A percentile compares a stretch with the other conserved stretches of the same genome.
Evolutionary conservation across 2,113 vertebrate species (phyloP).

Genomic region (Dasyurus viverrinus): DNA sequence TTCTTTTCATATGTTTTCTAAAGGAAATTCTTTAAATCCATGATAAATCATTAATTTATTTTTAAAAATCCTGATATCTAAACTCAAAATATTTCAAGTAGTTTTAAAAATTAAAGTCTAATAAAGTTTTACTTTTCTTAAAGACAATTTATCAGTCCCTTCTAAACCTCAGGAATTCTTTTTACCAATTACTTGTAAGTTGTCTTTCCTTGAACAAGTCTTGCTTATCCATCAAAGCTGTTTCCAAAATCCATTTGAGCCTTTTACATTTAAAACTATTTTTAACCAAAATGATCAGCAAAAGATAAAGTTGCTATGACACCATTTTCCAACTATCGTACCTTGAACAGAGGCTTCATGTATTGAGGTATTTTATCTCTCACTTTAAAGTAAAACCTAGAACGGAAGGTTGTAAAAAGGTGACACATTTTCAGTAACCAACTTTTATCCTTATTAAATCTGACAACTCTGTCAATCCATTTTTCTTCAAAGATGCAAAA

Average conservation of each 20-base stretch:
- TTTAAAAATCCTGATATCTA: neutral
- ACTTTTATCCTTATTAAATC: constrained; percentile 23
- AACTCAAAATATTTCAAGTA: neutral
- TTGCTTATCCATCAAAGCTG: neutral
- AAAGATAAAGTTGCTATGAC: constrained; percentile 25
- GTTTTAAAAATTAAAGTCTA: neutral
- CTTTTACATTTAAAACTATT: constrained; percentile 23
- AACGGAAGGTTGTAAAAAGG: neutral
- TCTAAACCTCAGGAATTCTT: neutral
- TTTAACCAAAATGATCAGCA: constrained; percentile 33
- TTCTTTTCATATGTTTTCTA: neutral
- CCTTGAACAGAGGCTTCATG: neutral
- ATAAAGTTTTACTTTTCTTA: neutral
- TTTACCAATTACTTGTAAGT: neutral
- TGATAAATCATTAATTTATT: neutral
- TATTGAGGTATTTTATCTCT: neutral
- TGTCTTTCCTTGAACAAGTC: neutral
- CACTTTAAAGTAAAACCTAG: neutral
- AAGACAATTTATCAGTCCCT: constrained; percentile 19
- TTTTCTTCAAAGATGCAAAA: neutral
- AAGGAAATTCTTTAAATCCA: constrained; percentile 7
- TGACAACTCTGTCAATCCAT: constrained; percentile 19
- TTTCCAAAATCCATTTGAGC: constrained; percentile 32
- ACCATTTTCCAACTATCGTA: constrained; percentile 37
- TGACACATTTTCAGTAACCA: neutral